Percentiles rank a stretch among this genome's conserved stretches.
Evolutionary conservation across 2,888 invertebrate species (phyloP).

Genomic region (Drosophila cyrtoloma): DNA sequence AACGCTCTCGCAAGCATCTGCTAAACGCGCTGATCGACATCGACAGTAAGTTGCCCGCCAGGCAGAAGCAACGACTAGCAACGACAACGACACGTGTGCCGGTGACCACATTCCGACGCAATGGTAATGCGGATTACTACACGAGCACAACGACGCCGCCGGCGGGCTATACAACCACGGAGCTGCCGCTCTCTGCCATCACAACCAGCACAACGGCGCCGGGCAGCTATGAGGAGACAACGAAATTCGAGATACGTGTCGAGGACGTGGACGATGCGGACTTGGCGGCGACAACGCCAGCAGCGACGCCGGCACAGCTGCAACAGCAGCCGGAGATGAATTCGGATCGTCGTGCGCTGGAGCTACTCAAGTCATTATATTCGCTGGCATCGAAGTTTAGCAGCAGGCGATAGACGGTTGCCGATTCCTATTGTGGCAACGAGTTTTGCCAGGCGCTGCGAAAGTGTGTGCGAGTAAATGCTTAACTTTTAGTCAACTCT

Average conservation of each 20-base stretch:
- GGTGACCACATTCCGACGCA: slow-evolving; percentile 79
- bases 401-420: slow-evolving; percentile 87
- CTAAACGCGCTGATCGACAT: slow-evolving; percentile 90
- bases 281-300: slow-evolving; percentile 51
- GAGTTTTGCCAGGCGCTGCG: slow-evolving; percentile 51
- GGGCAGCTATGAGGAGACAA: slow-evolving; percentile 82
- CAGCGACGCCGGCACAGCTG: slow-evolving; percentile 53
- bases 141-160: slow-evolving; percentile 73
- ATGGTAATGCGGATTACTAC: slow-evolving; percentile 73
- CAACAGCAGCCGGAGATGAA: slow-evolving; percentile 70
- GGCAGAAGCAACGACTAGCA: slow-evolving; percentile 48
- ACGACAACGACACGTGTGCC: slow-evolving; percentile 67
- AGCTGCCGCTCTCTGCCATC: slow-evolving; percentile 51
- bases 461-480: slow-evolving; percentile 48
- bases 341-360: slow-evolving; percentile 92
- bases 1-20: slow-evolving; percentile 89
- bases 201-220: slow-evolving; percentile 57
- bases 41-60: slow-evolving; percentile 83
- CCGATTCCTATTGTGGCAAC: slow-evolving; percentile 67
- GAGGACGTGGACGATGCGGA: slow-evolving; percentile 80
- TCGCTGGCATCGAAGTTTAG: slow-evolving; percentile 92
- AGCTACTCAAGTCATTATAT: slow-evolving; percentile 93
- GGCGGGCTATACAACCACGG: slow-evolving; percentile 67
- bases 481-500: slow-evolving; percentile 78
- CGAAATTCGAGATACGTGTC: slow-evolving; percentile 84